These are phyloP conservation scores for Callyntrura sp. DNA, from an alignment of 2,888 invertebrate genomes.

Conservation along the genomic window DNA sequence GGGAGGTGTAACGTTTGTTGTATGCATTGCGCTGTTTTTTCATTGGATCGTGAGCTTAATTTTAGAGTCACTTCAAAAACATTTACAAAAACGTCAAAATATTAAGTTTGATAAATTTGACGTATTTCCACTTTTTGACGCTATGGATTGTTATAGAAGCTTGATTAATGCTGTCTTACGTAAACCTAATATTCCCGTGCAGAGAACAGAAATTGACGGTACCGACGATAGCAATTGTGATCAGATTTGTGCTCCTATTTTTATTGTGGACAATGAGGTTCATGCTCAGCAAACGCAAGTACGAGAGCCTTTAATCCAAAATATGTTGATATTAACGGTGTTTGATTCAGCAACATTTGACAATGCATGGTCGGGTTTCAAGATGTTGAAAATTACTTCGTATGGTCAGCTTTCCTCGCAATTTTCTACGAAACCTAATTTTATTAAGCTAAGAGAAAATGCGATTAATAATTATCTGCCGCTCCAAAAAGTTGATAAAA, in stretches of 20 bases:
- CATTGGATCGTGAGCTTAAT: background rate
- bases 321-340: background rate
- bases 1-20: background rate
- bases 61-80: background rate
- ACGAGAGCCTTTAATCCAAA: background rate
- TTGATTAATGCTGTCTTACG: background rate
- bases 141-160: conserved; percentile 2
- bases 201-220: background rate
- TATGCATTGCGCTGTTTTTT: background rate
- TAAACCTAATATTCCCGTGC: background rate
- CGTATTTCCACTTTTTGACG: background rate
- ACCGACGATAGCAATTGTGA: background rate
- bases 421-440: no score
- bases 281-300: no score
- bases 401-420: no score
- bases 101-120: conserved; percentile 4
- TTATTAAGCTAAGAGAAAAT: no score
- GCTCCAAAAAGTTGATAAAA: no score
- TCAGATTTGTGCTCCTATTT: no score
- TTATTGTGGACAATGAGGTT: no score
- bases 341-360: background rate
- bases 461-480: no score
- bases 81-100: background rate
- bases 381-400: no score
- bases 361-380: background rate